Conservation (phyloP, 2,797 vertebrate genomes). For the Loris lydekkerianus region DNA sequence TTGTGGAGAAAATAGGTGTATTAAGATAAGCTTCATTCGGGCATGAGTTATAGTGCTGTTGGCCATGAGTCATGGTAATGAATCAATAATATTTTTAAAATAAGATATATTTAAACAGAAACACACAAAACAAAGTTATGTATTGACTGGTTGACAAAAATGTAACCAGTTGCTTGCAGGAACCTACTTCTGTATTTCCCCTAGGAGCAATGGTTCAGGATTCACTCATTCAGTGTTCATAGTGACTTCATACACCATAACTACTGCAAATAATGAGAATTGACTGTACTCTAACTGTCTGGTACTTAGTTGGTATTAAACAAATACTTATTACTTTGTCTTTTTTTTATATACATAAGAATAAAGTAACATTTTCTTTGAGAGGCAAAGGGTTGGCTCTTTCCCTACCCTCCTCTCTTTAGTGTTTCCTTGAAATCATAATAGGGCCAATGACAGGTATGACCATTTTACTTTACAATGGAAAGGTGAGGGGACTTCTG, state of each 20-base stretch:
- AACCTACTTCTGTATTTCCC: neutral
- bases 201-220: neutral
- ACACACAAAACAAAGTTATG: neutral
- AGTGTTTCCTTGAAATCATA: constrained; percentile 22
- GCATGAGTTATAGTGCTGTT: neutral
- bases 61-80: neutral
- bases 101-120: constrained; percentile 23
- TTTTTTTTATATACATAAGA: neutral
- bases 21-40: constrained; percentile 16
- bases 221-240: neutral
- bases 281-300: neutral
- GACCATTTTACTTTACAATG: constrained; percentile 41
- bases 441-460: neutral
- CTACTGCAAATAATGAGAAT: neutral
- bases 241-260: neutral
- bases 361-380: constrained; percentile 46
- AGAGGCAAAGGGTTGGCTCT: neutral
- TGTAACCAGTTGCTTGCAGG: neutral
- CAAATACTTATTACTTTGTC: constrained; percentile 38
- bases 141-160: neutral
- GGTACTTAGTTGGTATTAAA: neutral
- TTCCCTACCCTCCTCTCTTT: neutral
- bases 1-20: neutral
- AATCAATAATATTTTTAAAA: neutral
- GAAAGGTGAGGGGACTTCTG: constrained; percentile 6